phyloP scores from a whole-genome alignment of 2,113 vertebrate genomes.

The Zapornia atra region DNA sequence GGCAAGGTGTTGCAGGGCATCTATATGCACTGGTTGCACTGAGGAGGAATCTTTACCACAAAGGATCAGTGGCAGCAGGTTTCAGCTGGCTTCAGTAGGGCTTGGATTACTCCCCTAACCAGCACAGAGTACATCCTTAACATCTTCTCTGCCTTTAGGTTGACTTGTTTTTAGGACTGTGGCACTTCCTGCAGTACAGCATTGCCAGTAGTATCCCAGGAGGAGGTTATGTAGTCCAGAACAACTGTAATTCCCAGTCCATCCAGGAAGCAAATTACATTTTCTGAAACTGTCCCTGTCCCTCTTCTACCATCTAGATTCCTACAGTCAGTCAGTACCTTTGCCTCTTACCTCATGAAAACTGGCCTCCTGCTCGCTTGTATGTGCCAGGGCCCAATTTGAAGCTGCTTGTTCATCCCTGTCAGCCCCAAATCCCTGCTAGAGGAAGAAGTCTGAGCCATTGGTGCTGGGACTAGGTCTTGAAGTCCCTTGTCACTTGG shows the following conservation, averaged over 20 bases:
- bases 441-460: background rate
- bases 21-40: background rate
- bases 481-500: background rate
- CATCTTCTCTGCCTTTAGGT: background rate
- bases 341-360: background rate
- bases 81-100: background rate
- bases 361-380: background rate
- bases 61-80: background rate
- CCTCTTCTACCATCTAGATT: background rate
- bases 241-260: background rate
- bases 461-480: background rate
- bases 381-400: background rate
- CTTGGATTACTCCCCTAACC: background rate
- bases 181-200: background rate
- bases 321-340: background rate
- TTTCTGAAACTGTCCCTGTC: background rate
- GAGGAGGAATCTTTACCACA: background rate
- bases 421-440: background rate
- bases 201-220: background rate
- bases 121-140: background rate
- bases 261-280: background rate
- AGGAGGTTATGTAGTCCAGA: background rate
- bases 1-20: background rate
- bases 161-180: background rate
- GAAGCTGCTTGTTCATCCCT: background rate